These are phyloP conservation scores for Drosophila flavopinicola DNA, from an alignment of 2,888 invertebrate species.

Conservation along the genomic window DNA sequence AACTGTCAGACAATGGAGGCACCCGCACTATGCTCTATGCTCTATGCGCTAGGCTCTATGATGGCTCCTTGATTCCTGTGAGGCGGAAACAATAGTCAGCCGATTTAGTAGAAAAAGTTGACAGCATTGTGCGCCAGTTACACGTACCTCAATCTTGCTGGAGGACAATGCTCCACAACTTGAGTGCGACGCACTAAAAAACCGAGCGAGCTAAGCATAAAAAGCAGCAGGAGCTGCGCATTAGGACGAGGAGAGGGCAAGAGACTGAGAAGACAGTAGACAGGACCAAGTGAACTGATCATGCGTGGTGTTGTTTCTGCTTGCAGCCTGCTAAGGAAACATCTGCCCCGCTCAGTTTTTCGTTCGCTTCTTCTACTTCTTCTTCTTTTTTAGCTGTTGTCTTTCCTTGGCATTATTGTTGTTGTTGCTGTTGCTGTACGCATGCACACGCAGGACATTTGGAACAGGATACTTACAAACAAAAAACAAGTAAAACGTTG, in stretches of 20 bases:
- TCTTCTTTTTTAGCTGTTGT: slow-evolving; percentile 54
- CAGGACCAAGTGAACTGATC: slow-evolving; percentile 67
- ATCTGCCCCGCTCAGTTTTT: slow-evolving; percentile 76
- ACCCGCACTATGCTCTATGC: slow-evolving; percentile 56
- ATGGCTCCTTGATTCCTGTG: slow-evolving; percentile 34
- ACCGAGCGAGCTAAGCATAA: slow-evolving; percentile 43
- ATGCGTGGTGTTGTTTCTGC: slow-evolving; percentile 73
- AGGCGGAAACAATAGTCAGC: slow-evolving; percentile 46
- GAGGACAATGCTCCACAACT: slow-evolving; percentile 63
- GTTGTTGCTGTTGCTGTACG: slow-evolving; percentile 51
- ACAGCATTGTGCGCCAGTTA: slow-evolving; percentile 53
- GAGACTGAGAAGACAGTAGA: background rate
- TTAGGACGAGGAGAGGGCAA: background rate
- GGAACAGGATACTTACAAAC: slow-evolving; percentile 65
- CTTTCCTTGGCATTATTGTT: slow-evolving; percentile 49
- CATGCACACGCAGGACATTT: slow-evolving; percentile 69
- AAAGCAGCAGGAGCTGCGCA: slow-evolving; percentile 40
- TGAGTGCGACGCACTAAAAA: slow-evolving; percentile 50
- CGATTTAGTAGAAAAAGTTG: slow-evolving; percentile 42
- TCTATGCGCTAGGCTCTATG: slow-evolving; percentile 25
- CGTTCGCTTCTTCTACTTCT: slow-evolving; percentile 32
- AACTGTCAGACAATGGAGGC: slow-evolving; percentile 8
- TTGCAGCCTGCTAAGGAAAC: slow-evolving; percentile 78
- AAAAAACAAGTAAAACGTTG: slow-evolving; percentile 51
- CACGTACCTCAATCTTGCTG: slow-evolving; percentile 18